Evolutionary conservation across 2,797 vertebrate genomes (phyloP), one percentile per base, ranked within the genome.

Genomic region (Serranus cabrilla): DNA sequence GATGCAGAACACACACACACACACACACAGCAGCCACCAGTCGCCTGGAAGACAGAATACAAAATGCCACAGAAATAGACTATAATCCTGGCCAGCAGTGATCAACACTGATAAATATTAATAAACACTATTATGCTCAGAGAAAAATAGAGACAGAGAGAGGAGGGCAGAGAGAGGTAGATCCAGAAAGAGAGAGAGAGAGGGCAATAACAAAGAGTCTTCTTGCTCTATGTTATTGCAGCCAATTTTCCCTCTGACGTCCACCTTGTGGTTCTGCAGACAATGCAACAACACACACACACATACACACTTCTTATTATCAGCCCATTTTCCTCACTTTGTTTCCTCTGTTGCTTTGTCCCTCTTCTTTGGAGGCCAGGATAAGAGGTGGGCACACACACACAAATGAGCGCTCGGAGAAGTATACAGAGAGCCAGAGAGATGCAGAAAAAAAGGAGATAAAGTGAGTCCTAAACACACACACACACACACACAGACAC

Each of bases 21-120:
- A 51, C 40, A 52, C 58, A 43, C 47, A 71, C 20, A 61, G 60
- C 45, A 76, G 46, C 57, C 61, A 79, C 67, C 73, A 82, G 59
- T 25, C 25, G 73, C 79, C 80, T 85, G 61, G 71, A 82, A 81
- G 76, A 86, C 58, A 61, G 78, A 80, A 87, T 72, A 72, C 39
- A 89, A 78, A 87, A 78, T 43, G 63, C 59, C 71, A 82, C 57
- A 74, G 54, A 84, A 76, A 84, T 62, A 74, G 59, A 86, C 72
- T 62, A 57, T 71, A 84, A 86, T 88, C 76, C 65, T 85, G 76
- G 71, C 84, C 75, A 88, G 78, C 68, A 81, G 86, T 91, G 85
- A 92, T 93, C 83, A 89, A 76, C 83, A 65, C 72, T 82, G 87
- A 91, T 92, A 91, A 90, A 90, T 91, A 91, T 92, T 89, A 90